Percentiles rank a stretch among this genome's conserved stretches.
Evolutionary conservation across 1,140 invertebrate species (phyloP).

Genomic region (Thalassaphorura encarpata): DNA sequence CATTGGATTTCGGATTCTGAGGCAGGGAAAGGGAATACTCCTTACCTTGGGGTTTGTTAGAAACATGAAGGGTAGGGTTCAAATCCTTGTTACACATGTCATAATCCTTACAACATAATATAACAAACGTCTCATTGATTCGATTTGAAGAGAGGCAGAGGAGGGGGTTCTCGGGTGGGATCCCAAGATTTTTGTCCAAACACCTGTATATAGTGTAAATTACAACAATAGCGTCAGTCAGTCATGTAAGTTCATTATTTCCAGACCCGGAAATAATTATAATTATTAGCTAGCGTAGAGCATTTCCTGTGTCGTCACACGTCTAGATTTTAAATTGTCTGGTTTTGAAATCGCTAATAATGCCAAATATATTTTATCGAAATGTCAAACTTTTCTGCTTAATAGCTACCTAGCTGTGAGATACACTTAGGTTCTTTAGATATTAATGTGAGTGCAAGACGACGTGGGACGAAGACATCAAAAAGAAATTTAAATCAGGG

Average conservation of each 20-base stretch:
- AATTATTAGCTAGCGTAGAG: background rate
- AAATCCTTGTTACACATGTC: constrained; percentile 52
- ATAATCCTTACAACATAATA: constrained; percentile 48
- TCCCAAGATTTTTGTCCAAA: constrained; percentile 42
- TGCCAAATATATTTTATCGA: background rate
- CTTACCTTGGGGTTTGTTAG: constrained; percentile 34
- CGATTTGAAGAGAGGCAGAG: constrained; percentile 49
- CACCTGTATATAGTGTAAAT: constrained; percentile 40
- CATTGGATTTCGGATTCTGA: no score
- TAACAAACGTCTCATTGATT: constrained; percentile 43
- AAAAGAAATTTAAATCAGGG: no score
- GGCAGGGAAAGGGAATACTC: no score
- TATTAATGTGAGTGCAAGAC: no score
- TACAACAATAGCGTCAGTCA: no score
- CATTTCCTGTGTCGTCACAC: background rate
- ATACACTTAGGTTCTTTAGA: no score
- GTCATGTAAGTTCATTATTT: background rate
- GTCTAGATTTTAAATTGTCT: background rate
- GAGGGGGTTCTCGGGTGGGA: constrained; percentile 48
- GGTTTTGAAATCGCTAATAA: background rate
- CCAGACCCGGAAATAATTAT: background rate
- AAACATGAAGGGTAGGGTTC: constrained; percentile 36
- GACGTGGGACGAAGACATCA: no score
- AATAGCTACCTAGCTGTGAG: no score
- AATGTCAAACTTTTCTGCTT: background rate